Base-by-base conservation (phyloP, 2,888 invertebrate genomes). In the Aleiodes testaceus region DNA sequence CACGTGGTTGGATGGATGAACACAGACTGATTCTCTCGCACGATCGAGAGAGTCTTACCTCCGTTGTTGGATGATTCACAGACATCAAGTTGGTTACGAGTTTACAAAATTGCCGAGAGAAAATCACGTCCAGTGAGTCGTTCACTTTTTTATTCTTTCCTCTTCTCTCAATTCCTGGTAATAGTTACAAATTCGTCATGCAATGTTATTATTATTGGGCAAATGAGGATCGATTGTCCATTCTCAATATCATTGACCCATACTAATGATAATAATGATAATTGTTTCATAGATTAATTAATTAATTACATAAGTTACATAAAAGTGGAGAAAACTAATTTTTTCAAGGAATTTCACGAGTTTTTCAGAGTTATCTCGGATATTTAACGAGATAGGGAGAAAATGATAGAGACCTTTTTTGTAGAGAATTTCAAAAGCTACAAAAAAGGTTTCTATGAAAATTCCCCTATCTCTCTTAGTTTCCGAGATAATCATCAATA, bases 21-120 rank as follows among this genome's bases (percentile, higher is more conserved):
- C 36, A 12, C n/a, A 36, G 66, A 11, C 44, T 47, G 16, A 59
- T 61, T 47, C 69, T 30, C 18, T 52, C 52, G 55, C 49, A 50
- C n/a, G 61, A 50, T 11, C 44, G 18, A 16, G 22, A 12, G 59
- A 53, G 42, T 61, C 47, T 65, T 63, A 45, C 69, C 45, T 45
- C 42, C 44, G 18, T 45, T 22, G 52, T 64, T 26, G 42, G 72
- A 75, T 75, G 75, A 76, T 76, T 76, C 75, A 76, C 72, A 55
- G 63, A 74, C 74, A 72, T 72, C 50, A 63, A 36, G 45, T 45
- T 22, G 45, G 7, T 44, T n/a, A 47, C 44, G n/a, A 44, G 22
- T 45, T 22, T 22, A 44, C 22, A 44, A 45, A 20, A 45, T 26
- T 45, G 63, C 20, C 45, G 44, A 22, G 44, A 20, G n/a, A 45